Conservation (phyloP, 2,113 vertebrate genomes). For the Cepphus grylle region DNA sequence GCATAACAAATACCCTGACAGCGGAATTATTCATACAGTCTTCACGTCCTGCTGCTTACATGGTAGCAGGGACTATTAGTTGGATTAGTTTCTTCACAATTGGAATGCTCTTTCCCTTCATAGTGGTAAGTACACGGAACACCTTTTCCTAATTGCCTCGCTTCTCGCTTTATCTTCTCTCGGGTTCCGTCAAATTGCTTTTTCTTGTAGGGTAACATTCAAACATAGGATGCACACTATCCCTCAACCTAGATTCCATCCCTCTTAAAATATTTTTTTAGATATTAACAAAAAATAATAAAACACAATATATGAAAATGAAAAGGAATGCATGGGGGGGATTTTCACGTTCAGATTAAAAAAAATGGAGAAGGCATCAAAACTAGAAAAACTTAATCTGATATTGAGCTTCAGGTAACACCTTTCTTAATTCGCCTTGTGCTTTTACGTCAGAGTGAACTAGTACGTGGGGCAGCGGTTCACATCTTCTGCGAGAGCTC, state of each 20-base stretch:
- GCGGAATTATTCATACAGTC: conserved; percentile 88
- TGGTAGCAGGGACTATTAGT: conserved; percentile 81
- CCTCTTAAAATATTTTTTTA: neutral
- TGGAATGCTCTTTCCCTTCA: conserved; percentile 88
- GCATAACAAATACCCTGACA: conserved; percentile 69
- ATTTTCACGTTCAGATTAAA: neutral
- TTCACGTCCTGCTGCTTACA: conserved; percentile 84
- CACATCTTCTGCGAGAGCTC: neutral
- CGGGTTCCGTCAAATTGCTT: neutral
- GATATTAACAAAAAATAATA: neutral
- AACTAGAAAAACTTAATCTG: neutral
- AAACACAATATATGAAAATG: neutral
- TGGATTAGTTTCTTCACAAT: conserved; percentile 90
- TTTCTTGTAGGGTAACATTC: neutral
- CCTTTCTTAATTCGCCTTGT: neutral
- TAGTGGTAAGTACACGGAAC: conserved; percentile 77
- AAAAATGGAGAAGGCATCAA: neutral
- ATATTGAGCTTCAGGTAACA: neutral
- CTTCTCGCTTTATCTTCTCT: neutral
- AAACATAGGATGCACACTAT: neutral
- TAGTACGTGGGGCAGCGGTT: neutral
- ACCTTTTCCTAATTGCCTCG: neutral
- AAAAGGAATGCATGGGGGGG: neutral
- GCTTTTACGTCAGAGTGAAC: neutral
- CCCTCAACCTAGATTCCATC: neutral